Evolutionary conservation across 2,113 vertebrate genomes (phyloP), one percentile per base, ranked within the genome.

Genomic region (Dolichotis patagonum): DNA sequence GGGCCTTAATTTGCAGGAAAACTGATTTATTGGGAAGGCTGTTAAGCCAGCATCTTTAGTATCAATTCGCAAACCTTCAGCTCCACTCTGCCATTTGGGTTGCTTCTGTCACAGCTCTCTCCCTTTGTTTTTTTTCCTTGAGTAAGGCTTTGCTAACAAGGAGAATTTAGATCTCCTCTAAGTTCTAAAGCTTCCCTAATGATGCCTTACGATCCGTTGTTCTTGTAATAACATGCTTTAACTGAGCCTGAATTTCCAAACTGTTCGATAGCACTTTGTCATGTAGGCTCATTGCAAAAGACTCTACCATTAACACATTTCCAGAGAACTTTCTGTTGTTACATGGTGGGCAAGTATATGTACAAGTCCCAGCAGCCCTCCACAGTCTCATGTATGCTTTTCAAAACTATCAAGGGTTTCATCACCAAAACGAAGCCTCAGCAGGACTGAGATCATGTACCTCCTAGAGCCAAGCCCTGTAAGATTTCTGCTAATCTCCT

Each of bases 181-280:
- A 94, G 35, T 88, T 88, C 46, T 67, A 81, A 86, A 41, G 56
- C 43, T 85, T 91, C 86, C 82, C 32, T 54, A 89, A 95, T 86
- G 90, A 91, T 86, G 92, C 67, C 90, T 87, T 80, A 43, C 67
- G 91, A 4, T 71, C 28, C 35, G 8, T 41, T 90, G 84, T 56
- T 93, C 93, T 93, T 95, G 89, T 89, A 96, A 94, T 91, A 96
- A 94, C 96, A 95, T 38, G 96, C 75, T 96, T 87, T 80, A 82
- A 88, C 86, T 85, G 49, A 96, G 78, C 38, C 62, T 41, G 52
- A 92, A 71, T 93, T 98, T 97, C 96, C 97, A 96, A 88, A 84
- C 41, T 81, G 65, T 88, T 96, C 95, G 97, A 87, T 69, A 91
- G 56, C 91, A 96, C 93, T 43, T 96, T 93, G 80, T 96, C 89